Base-by-base conservation (phyloP, 2,888 invertebrate genomes). In the Stenolophus ochropezus region DNA sequence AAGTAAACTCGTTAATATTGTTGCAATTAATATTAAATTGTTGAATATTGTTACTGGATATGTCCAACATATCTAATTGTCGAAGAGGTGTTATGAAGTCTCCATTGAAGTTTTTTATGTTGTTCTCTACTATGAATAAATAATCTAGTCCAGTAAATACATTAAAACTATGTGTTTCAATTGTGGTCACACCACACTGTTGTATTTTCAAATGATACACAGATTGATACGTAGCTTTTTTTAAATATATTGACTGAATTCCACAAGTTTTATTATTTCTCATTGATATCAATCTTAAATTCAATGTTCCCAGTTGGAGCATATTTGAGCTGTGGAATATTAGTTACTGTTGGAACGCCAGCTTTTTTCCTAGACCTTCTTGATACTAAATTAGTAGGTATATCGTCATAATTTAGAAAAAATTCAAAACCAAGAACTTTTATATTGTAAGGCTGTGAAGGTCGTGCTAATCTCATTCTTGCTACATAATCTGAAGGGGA, bases 61-160 rank as follows among this genome's bases (percentile, higher is more conserved):
- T n/a, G 25, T 69, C 42, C 14, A 69, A 69, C 8, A 11, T 0
- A 14, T 16, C 2, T 33, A 69, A 69, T 0, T 23, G 25, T 0
- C 0, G 8, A 25, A 69, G n/a, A 8, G 11, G 8, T 11, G 2
- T 27, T 8, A 69, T n/a, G 18, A 69, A 69, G 4, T 69, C 11
- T 21, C 33, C 6, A 27, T 69, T 69, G 14, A 69, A 69, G 14
- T 69, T 3, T 21, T n/a, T 69, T 25, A 69, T 69, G 27, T 69
- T 27, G 27, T 69, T 69, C 11, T 33, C 14, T 8, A 25, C n/a
- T 16, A 69, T 27, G 1, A n/a, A n/a, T 18, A 69, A 27, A 69
- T 11, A 6, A n/a, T 69, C 16, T 4, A 69, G 11, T 6, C n/a
- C 3, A n/a, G n/a, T n/a, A 65, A 65, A 23, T 4, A 3, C 5